Conservation (phyloP, 1,140 invertebrate species). For the Capitella teleta region DNA sequence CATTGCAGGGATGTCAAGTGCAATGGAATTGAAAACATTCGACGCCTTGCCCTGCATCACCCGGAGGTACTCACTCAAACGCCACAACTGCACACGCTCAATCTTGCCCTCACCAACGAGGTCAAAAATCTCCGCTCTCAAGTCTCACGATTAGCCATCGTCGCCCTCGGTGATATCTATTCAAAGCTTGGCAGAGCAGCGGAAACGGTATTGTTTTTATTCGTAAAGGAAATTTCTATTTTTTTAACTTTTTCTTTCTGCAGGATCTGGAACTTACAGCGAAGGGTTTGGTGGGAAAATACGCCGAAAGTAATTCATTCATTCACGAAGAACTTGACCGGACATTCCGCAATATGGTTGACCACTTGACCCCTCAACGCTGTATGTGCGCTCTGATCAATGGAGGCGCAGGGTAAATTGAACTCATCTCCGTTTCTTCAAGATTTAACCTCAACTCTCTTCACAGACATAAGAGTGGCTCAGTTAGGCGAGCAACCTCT, state of each 20-base stretch:
- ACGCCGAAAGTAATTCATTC: conserved; percentile 85
- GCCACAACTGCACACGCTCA: conserved; percentile 54
- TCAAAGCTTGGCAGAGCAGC: conserved; percentile 53
- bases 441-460: background rate
- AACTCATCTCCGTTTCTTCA: background rate
- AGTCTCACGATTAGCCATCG: conserved; percentile 73
- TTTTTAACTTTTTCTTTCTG: conserved; percentile 8
- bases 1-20: conserved; percentile 64
- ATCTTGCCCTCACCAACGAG: conserved; percentile 60
- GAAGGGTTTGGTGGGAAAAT: conserved; percentile 66
- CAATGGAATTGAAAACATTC: conserved; percentile 60
- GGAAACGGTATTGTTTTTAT: conserved; percentile 51
- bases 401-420: background rate
- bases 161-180: conserved; percentile 66
- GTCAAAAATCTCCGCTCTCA: conserved; percentile 77
- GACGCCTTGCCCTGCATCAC: conserved; percentile 60
- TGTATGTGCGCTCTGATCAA: conserved; percentile 17
- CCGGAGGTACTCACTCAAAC: conserved; percentile 51
- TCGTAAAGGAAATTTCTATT: background rate
- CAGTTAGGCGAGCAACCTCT: conserved; percentile 67
- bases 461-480: conserved; percentile 69
- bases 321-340: conserved; percentile 71
- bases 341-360: conserved; percentile 67
- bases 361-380: conserved; percentile 48
- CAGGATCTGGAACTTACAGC: conserved; percentile 77